Evolutionary conservation across 2,797 vertebrate species (phyloP).

Genomic region (Euthynnus affinis): DNA sequence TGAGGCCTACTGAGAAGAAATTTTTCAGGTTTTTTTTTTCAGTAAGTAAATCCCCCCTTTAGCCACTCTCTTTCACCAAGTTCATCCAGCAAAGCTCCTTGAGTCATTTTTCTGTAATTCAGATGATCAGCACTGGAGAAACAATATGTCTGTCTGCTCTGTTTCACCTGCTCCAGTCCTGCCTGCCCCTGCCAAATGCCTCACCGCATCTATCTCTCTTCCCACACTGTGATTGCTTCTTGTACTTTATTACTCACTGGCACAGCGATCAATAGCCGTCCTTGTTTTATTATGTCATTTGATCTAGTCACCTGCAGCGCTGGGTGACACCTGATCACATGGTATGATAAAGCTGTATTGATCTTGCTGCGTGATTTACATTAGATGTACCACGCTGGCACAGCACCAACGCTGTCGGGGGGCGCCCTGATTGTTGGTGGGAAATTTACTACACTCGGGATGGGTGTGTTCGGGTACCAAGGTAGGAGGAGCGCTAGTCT

Average conservation of each 20-base stretch:
- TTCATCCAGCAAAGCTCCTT: constrained; percentile 33
- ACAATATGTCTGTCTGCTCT: constrained; percentile 48
- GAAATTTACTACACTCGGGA: constrained; percentile 53
- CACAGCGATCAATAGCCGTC: constrained; percentile 73
- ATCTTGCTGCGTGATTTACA: constrained; percentile 72
- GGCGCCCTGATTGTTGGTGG: constrained; percentile 30
- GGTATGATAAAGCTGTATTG: constrained; percentile 75
- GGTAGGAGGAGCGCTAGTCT: constrained; percentile 19
- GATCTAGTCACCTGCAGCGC: constrained; percentile 78
- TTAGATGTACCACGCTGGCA: constrained; percentile 24
- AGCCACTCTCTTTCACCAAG: constrained; percentile 30
- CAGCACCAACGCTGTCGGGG: constrained; percentile 9
- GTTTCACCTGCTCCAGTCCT: constrained; percentile 36
- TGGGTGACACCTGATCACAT: constrained; percentile 77
- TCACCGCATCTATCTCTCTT: constrained; percentile 44
- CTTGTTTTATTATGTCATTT: constrained; percentile 84
- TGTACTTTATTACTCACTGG: constrained; percentile 73
- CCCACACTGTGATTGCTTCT: constrained; percentile 56
- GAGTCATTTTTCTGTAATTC: constrained; percentile 65
- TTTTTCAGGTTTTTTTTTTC: constrained; percentile 28
- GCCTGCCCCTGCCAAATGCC: constrained; percentile 49
- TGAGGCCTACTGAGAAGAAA: constrained; percentile 19
- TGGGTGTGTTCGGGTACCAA: constrained; percentile 19
- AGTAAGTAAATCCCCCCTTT: constrained; percentile 47
- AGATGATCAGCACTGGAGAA: constrained; percentile 57